A percentile compares a stretch with the other conserved stretches of the same genome.
phyloP scores from a whole-genome alignment of 2,113 vertebrate species.

The Megalops atlanticus region DNA sequence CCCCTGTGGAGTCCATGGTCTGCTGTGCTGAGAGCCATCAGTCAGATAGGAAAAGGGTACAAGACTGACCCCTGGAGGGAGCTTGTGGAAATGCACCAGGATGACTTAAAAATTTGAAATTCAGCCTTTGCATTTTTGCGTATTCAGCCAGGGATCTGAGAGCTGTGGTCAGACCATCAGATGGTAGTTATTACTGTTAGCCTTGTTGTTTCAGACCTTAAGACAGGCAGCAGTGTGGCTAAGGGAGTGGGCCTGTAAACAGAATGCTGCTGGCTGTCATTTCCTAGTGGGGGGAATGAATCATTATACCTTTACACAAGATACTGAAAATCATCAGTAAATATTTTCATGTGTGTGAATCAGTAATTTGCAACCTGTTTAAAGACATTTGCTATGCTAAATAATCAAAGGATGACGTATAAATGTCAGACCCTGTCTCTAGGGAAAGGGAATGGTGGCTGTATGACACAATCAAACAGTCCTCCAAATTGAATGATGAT shows the following conservation, averaged over 20 bases:
- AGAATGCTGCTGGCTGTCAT: neutral
- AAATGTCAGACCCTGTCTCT: too few species aligned
- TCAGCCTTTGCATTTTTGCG: neutral
- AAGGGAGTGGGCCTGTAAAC: neutral
- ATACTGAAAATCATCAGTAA: too few species aligned
- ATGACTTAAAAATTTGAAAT: neutral
- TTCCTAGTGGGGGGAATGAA: too few species aligned
- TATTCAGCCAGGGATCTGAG: neutral
- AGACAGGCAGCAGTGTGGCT: neutral
- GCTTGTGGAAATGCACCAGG: neutral
- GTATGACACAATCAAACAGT: too few species aligned
- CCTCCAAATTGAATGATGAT: too few species aligned
- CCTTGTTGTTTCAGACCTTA: neutral
- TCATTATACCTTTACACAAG: too few species aligned
- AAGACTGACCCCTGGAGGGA: neutral
- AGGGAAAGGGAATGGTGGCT: too few species aligned
- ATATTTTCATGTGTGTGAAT: too few species aligned
- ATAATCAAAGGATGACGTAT: too few species aligned
- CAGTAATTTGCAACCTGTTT: too few species aligned
- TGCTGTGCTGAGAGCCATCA: neutral
- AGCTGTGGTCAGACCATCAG: neutral
- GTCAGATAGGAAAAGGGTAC: neutral
- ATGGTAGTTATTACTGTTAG: neutral
- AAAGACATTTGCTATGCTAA: too few species aligned
- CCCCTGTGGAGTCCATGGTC: too few species aligned